Evolutionary conservation across 1,140 invertebrate species (phyloP).

Genomic region (Procambarus clarkii): DNA sequence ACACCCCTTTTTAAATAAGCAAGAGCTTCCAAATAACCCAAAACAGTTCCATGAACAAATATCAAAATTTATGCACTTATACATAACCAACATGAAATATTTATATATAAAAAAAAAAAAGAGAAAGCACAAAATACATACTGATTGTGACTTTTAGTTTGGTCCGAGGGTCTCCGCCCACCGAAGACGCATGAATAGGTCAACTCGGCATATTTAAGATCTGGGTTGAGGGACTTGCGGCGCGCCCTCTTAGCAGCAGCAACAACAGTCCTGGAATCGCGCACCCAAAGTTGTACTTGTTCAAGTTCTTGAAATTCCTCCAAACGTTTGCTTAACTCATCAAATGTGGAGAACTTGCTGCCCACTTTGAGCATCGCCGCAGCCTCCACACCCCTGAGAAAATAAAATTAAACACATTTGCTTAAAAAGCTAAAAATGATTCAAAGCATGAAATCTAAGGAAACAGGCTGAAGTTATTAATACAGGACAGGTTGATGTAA

Average conservation of each 20-base stretch:
- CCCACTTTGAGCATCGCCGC: slow-evolving; percentile 73
- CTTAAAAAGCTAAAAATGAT: neutral
- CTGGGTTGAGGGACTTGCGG: slow-evolving; percentile 72
- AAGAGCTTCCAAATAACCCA: too few species aligned
- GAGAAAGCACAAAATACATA: slow-evolving; percentile 27
- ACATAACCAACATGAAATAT: too few species aligned
- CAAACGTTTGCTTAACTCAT: slow-evolving; percentile 71
- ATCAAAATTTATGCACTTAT: too few species aligned
- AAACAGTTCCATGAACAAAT: too few species aligned
- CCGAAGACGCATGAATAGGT: slow-evolving; percentile 73
- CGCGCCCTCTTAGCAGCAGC: slow-evolving; percentile 72
- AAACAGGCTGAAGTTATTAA: neutral
- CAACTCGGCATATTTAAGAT: slow-evolving; percentile 72
- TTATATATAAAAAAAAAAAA: neutral
- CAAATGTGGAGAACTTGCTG: slow-evolving; percentile 73
- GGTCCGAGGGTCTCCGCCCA: slow-evolving; percentile 72
- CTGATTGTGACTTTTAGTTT: slow-evolving; percentile 72
- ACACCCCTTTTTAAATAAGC: too few species aligned
- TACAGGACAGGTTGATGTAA: neutral
- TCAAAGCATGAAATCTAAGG: too few species aligned
- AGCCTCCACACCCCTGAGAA: slow-evolving; percentile 61
- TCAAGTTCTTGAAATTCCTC: slow-evolving; percentile 72
- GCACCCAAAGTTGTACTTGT: slow-evolving; percentile 71
- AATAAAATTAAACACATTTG: too few species aligned
- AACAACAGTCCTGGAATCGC: slow-evolving; percentile 71